These are phyloP conservation scores for Eudemis profundana DNA, from an alignment of 2,888 invertebrate genomes.

Conservation along the genomic window DNA sequence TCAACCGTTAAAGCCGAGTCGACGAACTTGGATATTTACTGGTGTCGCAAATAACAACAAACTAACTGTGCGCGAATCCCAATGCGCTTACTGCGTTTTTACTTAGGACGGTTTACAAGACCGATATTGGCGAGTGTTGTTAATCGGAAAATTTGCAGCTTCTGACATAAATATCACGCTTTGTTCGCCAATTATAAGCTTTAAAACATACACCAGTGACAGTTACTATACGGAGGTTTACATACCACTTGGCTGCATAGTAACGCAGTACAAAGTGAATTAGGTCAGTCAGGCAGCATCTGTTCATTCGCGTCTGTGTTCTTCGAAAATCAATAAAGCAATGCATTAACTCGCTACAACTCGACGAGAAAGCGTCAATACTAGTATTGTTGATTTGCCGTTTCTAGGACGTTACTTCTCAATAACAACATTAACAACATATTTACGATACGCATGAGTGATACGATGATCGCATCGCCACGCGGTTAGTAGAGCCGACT, in stretches of 20 bases:
- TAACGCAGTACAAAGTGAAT: neutral
- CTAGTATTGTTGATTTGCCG: neutral
- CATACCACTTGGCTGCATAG: neutral
- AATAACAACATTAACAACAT: too few species aligned
- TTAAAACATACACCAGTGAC: neutral
- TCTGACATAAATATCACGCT: too few species aligned
- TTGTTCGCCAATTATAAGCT: too few species aligned
- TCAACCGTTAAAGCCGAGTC: neutral
- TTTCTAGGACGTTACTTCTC: neutral
- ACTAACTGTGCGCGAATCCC: neutral
- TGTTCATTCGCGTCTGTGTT: neutral
- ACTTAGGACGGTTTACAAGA: neutral
- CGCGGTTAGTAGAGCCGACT: neutral
- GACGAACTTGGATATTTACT: neutral
- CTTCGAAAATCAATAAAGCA: constrained; percentile 12
- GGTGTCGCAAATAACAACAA: neutral
- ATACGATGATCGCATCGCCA: too few species aligned
- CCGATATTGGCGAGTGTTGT: neutral
- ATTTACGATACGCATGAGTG: too few species aligned
- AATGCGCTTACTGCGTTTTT: neutral
- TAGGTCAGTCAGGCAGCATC: constrained; percentile 8
- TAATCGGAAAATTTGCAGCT: neutral
- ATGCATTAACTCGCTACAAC: neutral
- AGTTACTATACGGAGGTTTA: neutral
- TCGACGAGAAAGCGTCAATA: neutral